Evolutionary conservation across 2,113 vertebrate species (phyloP), one percentile per base, ranked within the genome.

Genomic region (Morone saxatilis): DNA sequence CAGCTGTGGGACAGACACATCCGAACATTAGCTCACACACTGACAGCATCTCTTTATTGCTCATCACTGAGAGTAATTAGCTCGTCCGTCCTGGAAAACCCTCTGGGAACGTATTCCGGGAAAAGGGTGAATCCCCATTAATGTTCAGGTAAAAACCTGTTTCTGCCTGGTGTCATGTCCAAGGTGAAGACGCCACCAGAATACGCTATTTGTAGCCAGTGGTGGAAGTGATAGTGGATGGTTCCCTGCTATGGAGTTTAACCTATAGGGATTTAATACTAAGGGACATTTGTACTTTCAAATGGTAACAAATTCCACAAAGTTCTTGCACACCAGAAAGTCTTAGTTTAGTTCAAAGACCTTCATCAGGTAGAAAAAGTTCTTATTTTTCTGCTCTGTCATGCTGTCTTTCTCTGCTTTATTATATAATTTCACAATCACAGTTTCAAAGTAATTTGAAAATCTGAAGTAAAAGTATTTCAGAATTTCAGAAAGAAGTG

Each of bases 51-150:
- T 61, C 51, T 83, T 80, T 71, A 82, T 69, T 82, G 71, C 79
- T 80, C 76, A 50, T 80, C 65, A 68, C 72, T 48, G 66, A 74
- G 36, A 71, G 41, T 90, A 90, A 90, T 90, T 86, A 78, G 65
- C 74, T 76, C 50, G 38, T 75, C 65, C 36, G 12, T 75, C 25
- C 43, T 41, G 86, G 69, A 61, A 80, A 80, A 51, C 22, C 69
- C 63, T 62, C 71, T 31, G 61, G 66, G 80, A 69, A 48, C 25
- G 60, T 22, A 63, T 40, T 76, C 8, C 25, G 60, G 57, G 43
- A 48, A 51, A 69, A 68, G 53, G 68, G 82, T 74, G 78, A 78
- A 81, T 71, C 38, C 74, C 70, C 54, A 16, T 88, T 66, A 86
- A 41, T 22, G 41, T 76, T 78, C 12, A 54, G 66, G 65, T 65